These are phyloP conservation scores for Denticeps clupeoides DNA, from an alignment of 2,797 vertebrate species.

Conservation along the genomic window DNA sequence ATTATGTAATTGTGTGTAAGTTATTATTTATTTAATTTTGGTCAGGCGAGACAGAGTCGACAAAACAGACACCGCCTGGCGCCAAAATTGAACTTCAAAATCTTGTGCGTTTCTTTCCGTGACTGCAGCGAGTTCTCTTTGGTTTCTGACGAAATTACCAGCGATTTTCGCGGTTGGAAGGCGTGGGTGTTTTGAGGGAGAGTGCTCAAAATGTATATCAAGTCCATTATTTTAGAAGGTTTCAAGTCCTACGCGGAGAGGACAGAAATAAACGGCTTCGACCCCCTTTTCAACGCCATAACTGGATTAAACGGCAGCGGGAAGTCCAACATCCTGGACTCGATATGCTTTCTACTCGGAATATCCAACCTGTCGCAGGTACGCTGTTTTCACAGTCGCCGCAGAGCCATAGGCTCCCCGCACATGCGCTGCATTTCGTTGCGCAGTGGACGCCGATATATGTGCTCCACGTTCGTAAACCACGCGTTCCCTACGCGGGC, in stretches of 20 bases:
- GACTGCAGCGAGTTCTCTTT: neutral
- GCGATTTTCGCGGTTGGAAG: too few species aligned
- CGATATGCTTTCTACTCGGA: constrained; percentile 90
- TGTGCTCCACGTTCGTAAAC: too few species aligned
- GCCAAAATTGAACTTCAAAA: constrained; percentile 62
- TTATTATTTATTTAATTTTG: neutral
- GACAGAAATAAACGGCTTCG: constrained; percentile 81
- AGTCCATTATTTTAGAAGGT: constrained; percentile 82
- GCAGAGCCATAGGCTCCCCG: too few species aligned
- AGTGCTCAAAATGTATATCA: constrained; percentile 74
- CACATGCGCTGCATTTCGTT: too few species aligned
- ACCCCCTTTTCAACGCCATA: constrained; percentile 90
- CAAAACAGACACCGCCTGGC: constrained; percentile 28
- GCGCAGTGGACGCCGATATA: too few species aligned
- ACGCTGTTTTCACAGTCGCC: constrained; percentile 36
- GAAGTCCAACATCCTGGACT: constrained; percentile 92
- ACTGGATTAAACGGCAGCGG: constrained; percentile 95
- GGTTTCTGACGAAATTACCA: too few species aligned
- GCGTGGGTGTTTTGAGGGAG: neutral
- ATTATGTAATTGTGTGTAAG: too few species aligned
- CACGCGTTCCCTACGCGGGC: too few species aligned
- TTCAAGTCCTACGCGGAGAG: constrained; percentile 94
- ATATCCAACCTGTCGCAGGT: constrained; percentile 83
- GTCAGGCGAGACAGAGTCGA: neutral
- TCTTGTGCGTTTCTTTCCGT: neutral